These are phyloP conservation scores for Battus philenor DNA, from an alignment of 1,140 invertebrate genomes.

Conservation along the genomic window DNA sequence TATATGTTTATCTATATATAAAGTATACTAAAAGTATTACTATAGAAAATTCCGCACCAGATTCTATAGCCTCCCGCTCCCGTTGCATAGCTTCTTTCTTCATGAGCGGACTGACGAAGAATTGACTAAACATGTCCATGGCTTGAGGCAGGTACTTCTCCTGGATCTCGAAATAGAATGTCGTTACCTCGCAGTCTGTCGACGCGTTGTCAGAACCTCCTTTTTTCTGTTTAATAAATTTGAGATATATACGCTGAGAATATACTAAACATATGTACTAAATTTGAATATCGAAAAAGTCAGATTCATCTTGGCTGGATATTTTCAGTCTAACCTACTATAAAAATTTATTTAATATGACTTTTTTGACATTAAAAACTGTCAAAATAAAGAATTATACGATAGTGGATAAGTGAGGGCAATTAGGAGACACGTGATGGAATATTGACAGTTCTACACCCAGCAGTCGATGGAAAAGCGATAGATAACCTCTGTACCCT, in stretches of 20 bases:
- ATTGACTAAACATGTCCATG: conserved; percentile 92
- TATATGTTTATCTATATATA: no score
- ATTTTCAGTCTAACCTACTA: no score
- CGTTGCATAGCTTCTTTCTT: conserved; percentile 89
- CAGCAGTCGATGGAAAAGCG: no score
- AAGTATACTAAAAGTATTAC: no score
- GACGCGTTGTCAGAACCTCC: conserved; percentile 89
- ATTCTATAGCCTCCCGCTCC: conserved; percentile 95
- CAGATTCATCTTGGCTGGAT: no score
- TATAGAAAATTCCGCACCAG: no score
- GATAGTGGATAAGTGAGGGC: no score
- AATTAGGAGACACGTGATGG: no score
- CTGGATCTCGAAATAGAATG: conserved; percentile 92
- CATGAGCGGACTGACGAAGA: conserved; percentile 93
- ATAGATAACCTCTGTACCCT: no score
- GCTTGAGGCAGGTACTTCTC: conserved; percentile 84
- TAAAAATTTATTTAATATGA: not conserved
- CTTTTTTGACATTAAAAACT: not conserved
- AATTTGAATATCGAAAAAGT: not conserved
- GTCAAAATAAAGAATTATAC: no score
- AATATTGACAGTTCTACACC: no score
- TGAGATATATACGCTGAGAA: not conserved
- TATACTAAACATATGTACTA: not conserved
- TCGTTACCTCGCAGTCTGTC: conserved; percentile 90
- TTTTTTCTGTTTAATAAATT: conserved; percentile 75